Conservation (phyloP, 2,113 vertebrate genomes). For the Muntiacus reevesi region DNA sequence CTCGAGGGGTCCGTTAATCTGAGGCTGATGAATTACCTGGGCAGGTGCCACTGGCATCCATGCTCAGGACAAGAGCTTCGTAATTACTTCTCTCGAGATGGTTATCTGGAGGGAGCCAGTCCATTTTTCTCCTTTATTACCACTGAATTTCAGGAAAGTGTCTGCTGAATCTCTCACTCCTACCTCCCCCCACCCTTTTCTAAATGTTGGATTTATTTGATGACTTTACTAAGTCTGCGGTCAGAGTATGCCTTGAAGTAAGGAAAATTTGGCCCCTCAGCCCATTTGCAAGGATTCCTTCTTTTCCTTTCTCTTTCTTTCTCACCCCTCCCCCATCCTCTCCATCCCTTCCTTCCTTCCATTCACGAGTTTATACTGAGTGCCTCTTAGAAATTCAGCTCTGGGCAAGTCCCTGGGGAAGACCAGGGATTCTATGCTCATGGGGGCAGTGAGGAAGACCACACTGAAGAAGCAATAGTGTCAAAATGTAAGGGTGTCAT, state of each 20-base stretch:
- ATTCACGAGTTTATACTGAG: background rate
- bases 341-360: background rate
- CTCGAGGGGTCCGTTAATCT: background rate
- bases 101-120: background rate
- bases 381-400: background rate
- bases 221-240: background rate
- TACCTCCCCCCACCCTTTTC: background rate
- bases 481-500: background rate
- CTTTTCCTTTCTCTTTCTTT: background rate
- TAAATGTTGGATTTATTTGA: background rate
- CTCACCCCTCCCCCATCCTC: rapidly evolving
- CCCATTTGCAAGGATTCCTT: rapidly evolving
- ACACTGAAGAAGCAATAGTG: background rate
- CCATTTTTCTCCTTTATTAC: conserved; percentile 20
- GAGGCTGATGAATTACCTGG: background rate
- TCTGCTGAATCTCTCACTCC: background rate
- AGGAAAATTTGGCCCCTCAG: background rate
- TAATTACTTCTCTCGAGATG: background rate
- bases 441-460: background rate
- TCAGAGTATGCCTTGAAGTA: rapidly evolving
- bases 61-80: background rate
- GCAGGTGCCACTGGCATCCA: background rate
- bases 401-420: background rate
- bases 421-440: background rate
- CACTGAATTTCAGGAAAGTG: background rate